Evolutionary conservation across 2,113 vertebrate species (phyloP), one percentile per base, ranked within the genome.

Genomic region (Syrmaticus mikado): DNA sequence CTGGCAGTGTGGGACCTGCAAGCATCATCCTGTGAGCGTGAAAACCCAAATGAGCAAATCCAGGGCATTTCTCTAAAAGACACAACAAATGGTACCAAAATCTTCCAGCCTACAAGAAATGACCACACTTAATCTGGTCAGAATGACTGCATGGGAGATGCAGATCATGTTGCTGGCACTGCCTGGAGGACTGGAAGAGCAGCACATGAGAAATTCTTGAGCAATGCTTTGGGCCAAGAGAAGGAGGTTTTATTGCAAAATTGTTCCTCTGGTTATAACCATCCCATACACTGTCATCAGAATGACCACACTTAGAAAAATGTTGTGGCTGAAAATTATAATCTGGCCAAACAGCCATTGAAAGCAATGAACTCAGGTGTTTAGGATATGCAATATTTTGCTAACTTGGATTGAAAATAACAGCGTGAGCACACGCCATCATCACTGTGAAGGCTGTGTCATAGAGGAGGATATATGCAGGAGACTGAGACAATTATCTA

Each of bases 91-190:
- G 18, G 32, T 48, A 67, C 18, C 45, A 50, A 74, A 45, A 50
- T 16, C 22, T 11, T 27, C 13, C 11, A 48, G 43, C 16, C 34
- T n/a, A 16, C 70, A 58, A 40, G 36, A 41, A 87, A 75, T 6
- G 1, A 50, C 14, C 0, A 13, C 45, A 32, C 89, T 81, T 24
- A 41, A 55, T 38, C 52, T 45, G 82, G 32, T 50, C 32, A 32
- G 52, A 38, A 87, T 30, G 28, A 52, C 66, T 57, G 53, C 66
- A 50, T 50, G 32, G 22, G 11, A 22, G 50, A 38, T 45, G 70
- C 50, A 74, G 50, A 50, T 64, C 3, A 4, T 8, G 9, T 8
- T 0, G 0, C 8, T 66, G 81, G 60, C 52, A 5, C 22, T 68
- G 58, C 6, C 5, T 32, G 45, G 65, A 74, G 9, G 38, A 13